Conservation (phyloP, 2,888 invertebrate species). For the Perdita meconis region DNA sequence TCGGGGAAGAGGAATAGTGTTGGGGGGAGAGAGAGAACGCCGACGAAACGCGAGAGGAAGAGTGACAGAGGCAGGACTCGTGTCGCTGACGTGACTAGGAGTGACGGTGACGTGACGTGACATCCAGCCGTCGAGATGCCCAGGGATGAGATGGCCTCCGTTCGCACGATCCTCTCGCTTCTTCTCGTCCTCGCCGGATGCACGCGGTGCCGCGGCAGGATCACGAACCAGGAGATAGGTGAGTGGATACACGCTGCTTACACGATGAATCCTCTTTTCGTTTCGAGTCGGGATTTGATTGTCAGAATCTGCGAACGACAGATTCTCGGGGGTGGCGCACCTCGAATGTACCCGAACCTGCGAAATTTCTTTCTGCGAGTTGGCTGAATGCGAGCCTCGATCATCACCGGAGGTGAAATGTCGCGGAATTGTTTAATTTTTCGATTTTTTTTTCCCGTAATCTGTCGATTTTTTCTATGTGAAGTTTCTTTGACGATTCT, state of each 20-base stretch:
- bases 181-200: constrained; percentile 67
- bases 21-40: background rate
- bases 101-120: constrained; percentile 72
- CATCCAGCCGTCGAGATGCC: constrained; percentile 74
- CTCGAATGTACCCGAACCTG: too few relatives aligned
- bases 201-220: constrained; percentile 71
- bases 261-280: background rate
- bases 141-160: constrained; percentile 69
- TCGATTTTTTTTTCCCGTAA: too few relatives aligned
- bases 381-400: too few relatives aligned
- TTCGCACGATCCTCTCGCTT: constrained; percentile 57
- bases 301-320: too few relatives aligned
- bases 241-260: constrained; percentile 65
- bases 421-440: too few relatives aligned
- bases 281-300: too few relatives aligned
- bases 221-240: constrained; percentile 83
- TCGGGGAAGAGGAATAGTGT: background rate
- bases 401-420: too few relatives aligned
- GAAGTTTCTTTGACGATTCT: too few relatives aligned
- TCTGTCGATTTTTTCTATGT: too few relatives aligned
- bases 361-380: too few relatives aligned
- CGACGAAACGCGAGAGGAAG: too few relatives aligned
- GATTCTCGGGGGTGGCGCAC: too few relatives aligned
- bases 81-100: constrained; percentile 44
- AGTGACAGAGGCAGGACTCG: constrained; percentile 12